phyloP scores from a whole-genome alignment of 2,888 invertebrate genomes.

The Mythimna impura region DNA sequence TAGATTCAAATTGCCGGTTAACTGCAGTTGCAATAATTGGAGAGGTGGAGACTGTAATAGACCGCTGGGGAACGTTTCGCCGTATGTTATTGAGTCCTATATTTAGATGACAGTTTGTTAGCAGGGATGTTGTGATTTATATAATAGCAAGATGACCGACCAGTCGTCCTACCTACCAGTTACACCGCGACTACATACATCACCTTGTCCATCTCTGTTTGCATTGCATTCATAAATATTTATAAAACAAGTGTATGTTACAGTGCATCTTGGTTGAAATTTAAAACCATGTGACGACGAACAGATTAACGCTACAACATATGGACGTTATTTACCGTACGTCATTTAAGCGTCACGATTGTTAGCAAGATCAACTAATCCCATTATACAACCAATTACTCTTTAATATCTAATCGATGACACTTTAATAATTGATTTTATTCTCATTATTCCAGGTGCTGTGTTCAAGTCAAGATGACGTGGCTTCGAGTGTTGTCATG shows the following conservation, averaged over 20 bases:
- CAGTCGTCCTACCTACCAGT: constrained; percentile 37
- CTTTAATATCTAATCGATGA: not conserved
- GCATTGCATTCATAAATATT: constrained; percentile 53
- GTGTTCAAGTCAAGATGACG: constrained; percentile 78
- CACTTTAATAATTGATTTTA: constrained; percentile 38
- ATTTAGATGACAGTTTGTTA: constrained; percentile 77
- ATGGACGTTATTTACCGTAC: constrained; percentile 65
- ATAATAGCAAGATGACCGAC: constrained; percentile 65
- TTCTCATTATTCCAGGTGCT: constrained; percentile 83
- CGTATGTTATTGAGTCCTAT: constrained; percentile 76
- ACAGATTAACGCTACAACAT: constrained; percentile 71
- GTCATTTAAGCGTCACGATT: constrained; percentile 55
- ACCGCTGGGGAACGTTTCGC: constrained; percentile 74
- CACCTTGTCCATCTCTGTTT: constrained; percentile 28
- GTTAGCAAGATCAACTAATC: constrained; percentile 20
- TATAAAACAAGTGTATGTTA: constrained; percentile 62
- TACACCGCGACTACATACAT: constrained; percentile 27
- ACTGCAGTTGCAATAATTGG: constrained; percentile 83
- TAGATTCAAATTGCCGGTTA: constrained; percentile 80
- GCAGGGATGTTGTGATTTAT: constrained; percentile 77
- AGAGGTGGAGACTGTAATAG: constrained; percentile 77
- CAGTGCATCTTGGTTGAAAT: constrained; percentile 73
- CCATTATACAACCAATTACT: constrained; percentile 25
- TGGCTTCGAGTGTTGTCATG: constrained; percentile 76
- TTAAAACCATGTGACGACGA: constrained; percentile 68